Evolutionary conservation across 2,797 vertebrate species (phyloP), one percentile per base, ranked within the genome.

Genomic region (Bradypodion pumilum): DNA sequence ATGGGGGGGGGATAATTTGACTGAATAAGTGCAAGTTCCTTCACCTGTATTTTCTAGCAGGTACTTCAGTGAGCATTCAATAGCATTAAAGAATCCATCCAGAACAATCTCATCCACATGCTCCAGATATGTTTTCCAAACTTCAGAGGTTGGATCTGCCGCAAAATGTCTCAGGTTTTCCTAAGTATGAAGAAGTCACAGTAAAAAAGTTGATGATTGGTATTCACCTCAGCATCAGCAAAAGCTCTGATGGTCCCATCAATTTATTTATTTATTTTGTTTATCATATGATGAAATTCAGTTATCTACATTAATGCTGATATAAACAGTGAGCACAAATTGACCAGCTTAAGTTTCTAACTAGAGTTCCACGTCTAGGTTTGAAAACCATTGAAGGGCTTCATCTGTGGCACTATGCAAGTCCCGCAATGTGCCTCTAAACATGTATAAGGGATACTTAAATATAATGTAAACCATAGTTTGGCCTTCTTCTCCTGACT

Each of bases 11-110:
- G 56, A 5, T 19, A 74, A 49, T 49, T 66, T 65, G 35, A 9
- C n/a, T 40, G 10, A 82, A 23, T 3, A 66, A 78, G 68, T 2
- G 44, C 27, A 85, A 62, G 25, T 37, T 52, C 40, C 4, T 2
- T 82, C 94, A 99, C 98, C 98, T 72, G 97, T 99, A 92, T 98
- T 99, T 83, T 99, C 97, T 90, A 98, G 92, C 56, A 99, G 97
- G 89, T 98, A 97, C 86, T 95, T 97, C 83, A 99, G 97, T 0
- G 98, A 99, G 89, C 97, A 95, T 87, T 98, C 96, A 0, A 97
- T 95, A 81, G 97, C 96, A 87, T 89, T 95, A 91, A 97, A 98
- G 93, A 99, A 98, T 5, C 98, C 98, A 32, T 98, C 96, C 16
- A 98, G 94, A 77, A 99, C 89, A 95, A 98, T 97, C 90, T 97